phyloP scores from a whole-genome alignment of 2,888 invertebrate species.

The Leptinotarsa rubiginosa region DNA sequence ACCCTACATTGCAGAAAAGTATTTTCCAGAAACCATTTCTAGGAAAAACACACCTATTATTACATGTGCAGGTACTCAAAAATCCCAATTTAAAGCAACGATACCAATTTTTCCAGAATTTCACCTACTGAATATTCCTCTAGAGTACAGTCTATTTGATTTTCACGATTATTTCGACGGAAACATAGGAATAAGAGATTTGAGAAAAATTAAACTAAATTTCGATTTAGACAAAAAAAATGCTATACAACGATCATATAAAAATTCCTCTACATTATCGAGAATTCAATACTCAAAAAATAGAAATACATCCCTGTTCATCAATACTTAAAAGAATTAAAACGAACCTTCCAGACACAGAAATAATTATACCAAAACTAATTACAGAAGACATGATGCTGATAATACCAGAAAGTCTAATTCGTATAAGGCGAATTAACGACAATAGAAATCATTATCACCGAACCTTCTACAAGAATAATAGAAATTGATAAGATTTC shows the following conservation, averaged over 20 bases:
- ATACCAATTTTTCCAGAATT: too few relatives aligned
- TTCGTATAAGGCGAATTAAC: background rate
- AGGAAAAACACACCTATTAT: too few relatives aligned
- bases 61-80: too few relatives aligned
- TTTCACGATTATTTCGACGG: conserved; percentile 40
- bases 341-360: conserved; percentile 10
- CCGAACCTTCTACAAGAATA: background rate
- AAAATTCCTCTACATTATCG: conserved; percentile 20
- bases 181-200: conserved; percentile 35
- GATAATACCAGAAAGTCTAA: conserved; percentile 1
- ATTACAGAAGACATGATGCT: background rate
- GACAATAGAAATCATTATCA: conserved; percentile 14
- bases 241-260: conserved; percentile 10
- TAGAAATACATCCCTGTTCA: background rate
- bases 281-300: conserved; percentile 8
- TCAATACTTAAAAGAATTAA: conserved; percentile 17
- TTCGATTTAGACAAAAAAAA: conserved; percentile 7
- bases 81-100: too few relatives aligned
- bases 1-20: too few relatives aligned
- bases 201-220: conserved; percentile 29
- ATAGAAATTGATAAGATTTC: background rate
- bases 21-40: too few relatives aligned
- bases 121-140: too few relatives aligned
- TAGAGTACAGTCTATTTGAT: conserved; percentile 31
- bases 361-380: background rate